Evolutionary conservation across 2,797 vertebrate genomes (phyloP), one percentile per base, ranked within the genome.

Genomic region (Sebastes jordani): DNA sequence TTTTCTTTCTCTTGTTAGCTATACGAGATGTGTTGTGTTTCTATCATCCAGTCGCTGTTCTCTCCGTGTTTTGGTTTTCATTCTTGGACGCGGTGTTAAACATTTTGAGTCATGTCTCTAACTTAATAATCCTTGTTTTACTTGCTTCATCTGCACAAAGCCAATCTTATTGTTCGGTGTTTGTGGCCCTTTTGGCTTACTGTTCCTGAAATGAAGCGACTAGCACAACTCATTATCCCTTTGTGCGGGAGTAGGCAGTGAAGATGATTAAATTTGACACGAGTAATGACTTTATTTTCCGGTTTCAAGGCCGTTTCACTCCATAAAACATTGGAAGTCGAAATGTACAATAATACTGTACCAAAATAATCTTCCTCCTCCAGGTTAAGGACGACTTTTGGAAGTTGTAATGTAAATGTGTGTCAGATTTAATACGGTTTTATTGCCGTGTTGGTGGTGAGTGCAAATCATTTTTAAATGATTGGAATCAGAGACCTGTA

Each of bases 291-390:
- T 82, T 56, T 70, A 73, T 71, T 80, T 88, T 84, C 76, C 68
- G 60, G 60, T 80, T 78, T 81, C 74, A 70, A 86, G 74, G 84
- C 77, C 16, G 67, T 63, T 79, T 77, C 59, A 78, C 70, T 77
- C 70, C 69, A 81, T 88, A 79, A 88, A 88, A 78, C 55, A n/a
- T 23, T 78, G 67, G 49, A 87, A 59, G 74, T 74, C 22, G 38
- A 60, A 80, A 55, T 29, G 42, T 56, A 42, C n/a, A 34, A 59
- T 65, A 74, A 62, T 52, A n/a, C 42, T 46, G 22, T 2, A 73
- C 54, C 64, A 76, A 66, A 82, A 23, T 27, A 25, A 20, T 49
- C 56, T 7, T 36, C 11, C 68, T 25, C 30, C 58, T 82, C 34
- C 46, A 61, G 6, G 54, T 80, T 49, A 34, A 10, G 36, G 78